These are phyloP conservation scores for Melanchra persicariae DNA, from an alignment of 2,888 invertebrate species.

Conservation along the genomic window DNA sequence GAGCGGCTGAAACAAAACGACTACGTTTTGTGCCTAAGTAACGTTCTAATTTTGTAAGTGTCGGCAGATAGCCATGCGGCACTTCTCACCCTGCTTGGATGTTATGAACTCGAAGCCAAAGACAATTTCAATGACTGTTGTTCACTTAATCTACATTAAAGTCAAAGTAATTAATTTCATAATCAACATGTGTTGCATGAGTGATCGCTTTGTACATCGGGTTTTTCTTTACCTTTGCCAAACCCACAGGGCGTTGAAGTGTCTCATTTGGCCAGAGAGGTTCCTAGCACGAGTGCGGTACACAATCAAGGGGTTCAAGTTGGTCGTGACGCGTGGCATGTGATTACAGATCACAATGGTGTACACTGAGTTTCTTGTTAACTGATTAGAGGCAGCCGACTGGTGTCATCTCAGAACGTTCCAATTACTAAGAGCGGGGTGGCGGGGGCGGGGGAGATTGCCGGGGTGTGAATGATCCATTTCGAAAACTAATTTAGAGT, in stretches of 20 bases:
- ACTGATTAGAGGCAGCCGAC: constrained; percentile 89
- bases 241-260: constrained; percentile 7
- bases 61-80: constrained; percentile 31
- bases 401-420: constrained; percentile 90
- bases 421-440: constrained; percentile 87
- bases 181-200: neutral
- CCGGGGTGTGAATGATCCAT: constrained; percentile 90
- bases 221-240: constrained; percentile 3
- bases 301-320: constrained; percentile 52
- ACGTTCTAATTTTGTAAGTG: constrained; percentile 58
- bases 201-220: neutral
- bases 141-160: neutral
- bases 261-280: constrained; percentile 23
- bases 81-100: constrained; percentile 34
- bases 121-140: constrained; percentile 10
- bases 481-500: constrained; percentile 91
- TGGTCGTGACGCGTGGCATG: constrained; percentile 69
- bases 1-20: constrained; percentile 82
- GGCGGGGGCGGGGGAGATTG: constrained; percentile 72
- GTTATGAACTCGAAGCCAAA: constrained; percentile 28
- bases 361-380: constrained; percentile 88
- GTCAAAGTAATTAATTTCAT: neutral
- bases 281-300: constrained; percentile 44
- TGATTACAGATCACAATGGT: constrained; percentile 83
- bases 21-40: constrained; percentile 68